Evolutionary conservation across 1,140 invertebrate species (phyloP), one percentile per base, ranked within the genome.

Genomic region (Drosophila micromelanica): DNA sequence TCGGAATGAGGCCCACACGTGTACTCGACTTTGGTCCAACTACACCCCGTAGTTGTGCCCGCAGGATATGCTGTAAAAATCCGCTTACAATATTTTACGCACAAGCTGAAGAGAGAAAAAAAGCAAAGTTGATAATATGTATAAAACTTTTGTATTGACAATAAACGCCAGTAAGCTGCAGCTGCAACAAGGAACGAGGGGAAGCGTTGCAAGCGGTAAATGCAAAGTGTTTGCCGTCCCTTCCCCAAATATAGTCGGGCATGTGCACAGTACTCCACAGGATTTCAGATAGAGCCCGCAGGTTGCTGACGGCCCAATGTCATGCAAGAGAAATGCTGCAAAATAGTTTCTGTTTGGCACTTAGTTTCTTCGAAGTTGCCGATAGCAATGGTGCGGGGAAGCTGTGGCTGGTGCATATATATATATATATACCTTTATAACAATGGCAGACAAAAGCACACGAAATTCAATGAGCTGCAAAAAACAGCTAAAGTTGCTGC

Each of bases 391-490:
- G 20, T 5, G 9, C 0, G 5, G 30, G 37, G 13, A 5, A 9
- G 37, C 4, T n/a, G 54, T 7, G 27, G 54, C 6, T 59, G 62
- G 48, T 68, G 56, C 52, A 68, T 64, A 62, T 60, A 68, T 57
- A 76, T 79, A 89, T 86, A 82, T 73, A 68, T 64, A 62, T 60
- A 68, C 61, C 78, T 79, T 86, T 86, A 82, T 73, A 78, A 84
- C 78, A 65, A 72, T 81, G 76, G 48, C 84, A 87, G 78, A 82
- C 82, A 86, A 89, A 86, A 81, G 78, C 79, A 70, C 73, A 82
- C 74, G 63, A 70, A 82, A 86, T 89, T 86, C 82, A 86, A 86
- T 86, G 82, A 86, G 82, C 82, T 86, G 82, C 78, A 89, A 86
- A 86, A 86, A 86, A 75, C 82, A 82, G 76, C 78, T 70, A 82